These are phyloP conservation scores for Dynastes hyllus DNA, from an alignment of 2,888 invertebrate genomes.

Conservation along the genomic window DNA sequence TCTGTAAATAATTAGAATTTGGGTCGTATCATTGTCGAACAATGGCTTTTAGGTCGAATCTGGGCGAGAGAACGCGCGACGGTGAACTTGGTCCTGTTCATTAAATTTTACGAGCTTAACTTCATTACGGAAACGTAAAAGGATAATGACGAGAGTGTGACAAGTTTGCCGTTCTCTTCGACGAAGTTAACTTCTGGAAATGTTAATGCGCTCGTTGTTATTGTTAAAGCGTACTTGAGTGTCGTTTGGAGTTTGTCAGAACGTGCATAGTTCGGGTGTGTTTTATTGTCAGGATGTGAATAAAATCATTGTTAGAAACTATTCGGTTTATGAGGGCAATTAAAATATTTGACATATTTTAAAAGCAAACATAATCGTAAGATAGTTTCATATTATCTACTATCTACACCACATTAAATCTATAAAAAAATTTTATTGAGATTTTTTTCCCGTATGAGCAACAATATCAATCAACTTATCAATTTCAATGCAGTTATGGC, in stretches of 20 bases:
- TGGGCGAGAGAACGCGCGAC: neutral
- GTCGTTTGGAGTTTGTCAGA: conserved; percentile 8
- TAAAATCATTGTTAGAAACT: neutral
- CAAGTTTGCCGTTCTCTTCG: conserved; percentile 4
- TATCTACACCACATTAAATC: no score
- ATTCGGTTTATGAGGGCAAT: neutral
- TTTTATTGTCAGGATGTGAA: neutral
- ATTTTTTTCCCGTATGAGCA: no score
- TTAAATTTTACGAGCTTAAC: conserved; percentile 45
- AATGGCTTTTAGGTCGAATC: conserved; percentile 27
- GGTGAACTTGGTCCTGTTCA: conserved; percentile 21
- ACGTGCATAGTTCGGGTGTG: conserved; percentile 7
- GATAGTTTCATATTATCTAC: no score
- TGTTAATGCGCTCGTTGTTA: conserved; percentile 22
- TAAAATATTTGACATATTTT: no score
- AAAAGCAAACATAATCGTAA: no score
- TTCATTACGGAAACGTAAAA: conserved; percentile 44
- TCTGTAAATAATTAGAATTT: conserved; percentile 70
- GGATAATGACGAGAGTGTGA: conserved; percentile 42
- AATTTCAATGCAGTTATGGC: no score
- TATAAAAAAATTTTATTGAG: no score
- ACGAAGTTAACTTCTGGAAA: conserved; percentile 32
- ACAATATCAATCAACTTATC: no score
- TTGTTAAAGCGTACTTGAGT: conserved; percentile 4
- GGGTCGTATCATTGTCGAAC: conserved; percentile 37